Base-by-base conservation (phyloP, 64 coral and sea anemone species). In the Montipora foliosa region DNA sequence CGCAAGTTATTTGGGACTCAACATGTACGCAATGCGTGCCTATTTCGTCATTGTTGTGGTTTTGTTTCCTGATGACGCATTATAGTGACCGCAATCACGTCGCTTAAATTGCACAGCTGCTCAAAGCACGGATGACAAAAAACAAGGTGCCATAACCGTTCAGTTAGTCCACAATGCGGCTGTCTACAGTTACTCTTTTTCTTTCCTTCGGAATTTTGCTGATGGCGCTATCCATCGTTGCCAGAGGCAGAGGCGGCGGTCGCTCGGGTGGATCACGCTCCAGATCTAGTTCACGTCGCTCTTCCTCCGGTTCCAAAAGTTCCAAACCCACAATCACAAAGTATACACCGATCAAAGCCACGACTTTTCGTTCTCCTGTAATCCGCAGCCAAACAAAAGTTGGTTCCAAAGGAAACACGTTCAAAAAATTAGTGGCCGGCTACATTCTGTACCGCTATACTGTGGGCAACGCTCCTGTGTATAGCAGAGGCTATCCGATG, bases 311-410 rank as follows among this genome's bases (percentile, higher is more conserved):
- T 7, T 14, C 12, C n/a, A 24, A 11, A 8, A 61, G 76, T 19
- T 57, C 75, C 2, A 76, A 76, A 45, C 50, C 72, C 3, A 89
- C 48, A 37, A 75, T 77, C 69, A 44, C 69, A 21, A 89, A 89
- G 22, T 53, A 51, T 1, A 89, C 87, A 8, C 87, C 87, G 10
- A 89, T 89, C 53, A 71, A 49, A 75, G 71, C 75, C 20, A 59
- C 52, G 6, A 58, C 87, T 2, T 13, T 57, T 9, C 51, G 53
- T 14, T 75, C 87, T 48, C 87, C 87, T 44, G 87, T 76, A 0
- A 89, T 89, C 73, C n/a, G 49, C 11, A 17, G 8, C 19, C 87
- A 89, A 89, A 48, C 87, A 5, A 62, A 5, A 4, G 50, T 60
- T 4, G 72, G 72, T 1, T 55, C 51, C 17, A 49, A 6, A 12